Evolutionary conservation across 2,888 invertebrate species (phyloP).

Genomic region (Pollenia griseotomentosa): DNA sequence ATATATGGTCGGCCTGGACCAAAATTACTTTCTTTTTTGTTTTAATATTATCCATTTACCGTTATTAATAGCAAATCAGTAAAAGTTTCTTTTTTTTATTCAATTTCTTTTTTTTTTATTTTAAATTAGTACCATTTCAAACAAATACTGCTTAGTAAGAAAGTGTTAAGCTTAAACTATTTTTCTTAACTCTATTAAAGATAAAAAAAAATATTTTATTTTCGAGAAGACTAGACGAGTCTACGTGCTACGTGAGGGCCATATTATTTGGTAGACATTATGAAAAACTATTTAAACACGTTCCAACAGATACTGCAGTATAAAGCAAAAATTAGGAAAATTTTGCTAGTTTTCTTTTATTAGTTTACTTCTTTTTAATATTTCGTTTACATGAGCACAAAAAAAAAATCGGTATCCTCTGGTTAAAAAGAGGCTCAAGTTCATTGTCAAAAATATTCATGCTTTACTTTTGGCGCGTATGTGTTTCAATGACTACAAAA

Average conservation of each 20-base stretch:
- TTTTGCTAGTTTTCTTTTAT: constrained; percentile 6
- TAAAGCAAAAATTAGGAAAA: constrained; percentile 63
- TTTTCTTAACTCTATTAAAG: neutral
- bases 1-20: no score
- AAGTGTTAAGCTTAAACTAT: neutral
- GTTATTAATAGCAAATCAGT: neutral
- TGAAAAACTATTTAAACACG: constrained; percentile 71
- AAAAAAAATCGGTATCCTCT: constrained; percentile 47
- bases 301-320: constrained; percentile 68
- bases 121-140: neutral
- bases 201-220: constrained; percentile 16
- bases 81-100: neutral
- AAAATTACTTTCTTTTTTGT: no score
- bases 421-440: constrained; percentile 76
- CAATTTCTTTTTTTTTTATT: neutral
- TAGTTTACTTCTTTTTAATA: constrained; percentile 11
- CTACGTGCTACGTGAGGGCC: constrained; percentile 66
- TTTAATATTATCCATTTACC: neutral
- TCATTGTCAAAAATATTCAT: constrained; percentile 79
- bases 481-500: neutral
- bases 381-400: neutral
- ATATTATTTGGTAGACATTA: constrained; percentile 50
- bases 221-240: constrained; percentile 59
- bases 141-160: constrained; percentile 15
- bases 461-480: no score